A percentile compares a stretch with the other conserved stretches of the same genome.
phyloP scores from a whole-genome alignment of 2,797 vertebrate species.

The Thunnus albacares region DNA sequence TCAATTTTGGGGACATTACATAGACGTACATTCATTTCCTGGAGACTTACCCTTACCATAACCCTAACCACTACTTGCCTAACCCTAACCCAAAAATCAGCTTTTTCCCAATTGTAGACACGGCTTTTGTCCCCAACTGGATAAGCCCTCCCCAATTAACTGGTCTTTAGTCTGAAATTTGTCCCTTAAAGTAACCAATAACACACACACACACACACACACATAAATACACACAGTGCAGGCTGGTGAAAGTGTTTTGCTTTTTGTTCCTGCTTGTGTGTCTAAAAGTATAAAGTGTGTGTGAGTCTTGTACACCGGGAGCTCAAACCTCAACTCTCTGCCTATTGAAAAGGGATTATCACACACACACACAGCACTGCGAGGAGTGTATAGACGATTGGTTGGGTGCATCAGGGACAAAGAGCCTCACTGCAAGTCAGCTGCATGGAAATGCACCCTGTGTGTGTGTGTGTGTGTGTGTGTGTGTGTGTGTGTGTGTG shows the following conservation, averaged over 20 bases:
- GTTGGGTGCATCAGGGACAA: slow-evolving; percentile 52
- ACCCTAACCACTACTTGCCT: too few species aligned
- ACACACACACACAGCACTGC: slow-evolving; percentile 30
- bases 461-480: not conserved
- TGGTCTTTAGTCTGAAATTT: too few species aligned
- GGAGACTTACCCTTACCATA: too few species aligned
- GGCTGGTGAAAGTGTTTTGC: not conserved
- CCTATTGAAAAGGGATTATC: slow-evolving; percentile 61
- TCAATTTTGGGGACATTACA: too few species aligned
- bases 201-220: not conserved
- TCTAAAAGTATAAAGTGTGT: slow-evolving; percentile 30
- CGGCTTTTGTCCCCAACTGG: too few species aligned
- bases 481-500: not conserved
- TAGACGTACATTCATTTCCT: too few species aligned
- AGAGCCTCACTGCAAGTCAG: slow-evolving; percentile 51
- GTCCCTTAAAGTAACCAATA: too few species aligned
- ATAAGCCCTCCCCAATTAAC: too few species aligned
- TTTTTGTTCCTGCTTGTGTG: not conserved
- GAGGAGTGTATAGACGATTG: slow-evolving; percentile 49
- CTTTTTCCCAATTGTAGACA: too few species aligned
- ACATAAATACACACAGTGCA: not conserved
- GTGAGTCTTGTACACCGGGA: slow-evolving; percentile 30
- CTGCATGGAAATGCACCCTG: slow-evolving; percentile 50
- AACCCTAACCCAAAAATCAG: too few species aligned
- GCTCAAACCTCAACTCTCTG: slow-evolving; percentile 44